Conservation (phyloP, 2,888 invertebrate genomes). For the Endotricha flammealis region DNA sequence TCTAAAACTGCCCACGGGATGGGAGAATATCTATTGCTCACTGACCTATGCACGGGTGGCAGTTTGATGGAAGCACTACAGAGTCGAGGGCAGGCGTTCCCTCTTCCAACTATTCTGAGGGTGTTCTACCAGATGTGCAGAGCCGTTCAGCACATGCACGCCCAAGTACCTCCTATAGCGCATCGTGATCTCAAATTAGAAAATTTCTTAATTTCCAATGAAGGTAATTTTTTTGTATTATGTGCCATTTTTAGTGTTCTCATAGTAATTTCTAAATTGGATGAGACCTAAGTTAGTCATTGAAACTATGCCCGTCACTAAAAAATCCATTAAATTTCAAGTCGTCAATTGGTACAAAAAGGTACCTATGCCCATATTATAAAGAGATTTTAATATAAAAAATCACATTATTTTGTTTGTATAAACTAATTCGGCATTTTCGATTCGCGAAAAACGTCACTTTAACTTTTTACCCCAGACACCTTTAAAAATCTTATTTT, state of each 20-base stretch:
- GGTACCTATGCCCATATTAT: too few species aligned
- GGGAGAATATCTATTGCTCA: constrained; percentile 93
- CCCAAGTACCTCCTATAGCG: constrained; percentile 91
- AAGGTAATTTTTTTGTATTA: constrained; percentile 76
- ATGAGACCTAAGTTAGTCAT: too few species aligned
- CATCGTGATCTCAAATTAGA: constrained; percentile 98
- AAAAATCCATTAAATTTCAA: too few species aligned
- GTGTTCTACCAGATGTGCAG: constrained; percentile 94
- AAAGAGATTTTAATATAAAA: too few species aligned
- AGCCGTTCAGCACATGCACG: constrained; percentile 96
- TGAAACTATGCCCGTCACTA: too few species aligned
- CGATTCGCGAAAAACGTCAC: too few species aligned
- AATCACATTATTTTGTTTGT: too few species aligned
- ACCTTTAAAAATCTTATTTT: constrained; percentile 10
- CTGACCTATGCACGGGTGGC: constrained; percentile 94
- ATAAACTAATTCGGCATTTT: too few species aligned
- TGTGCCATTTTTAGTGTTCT: neutral
- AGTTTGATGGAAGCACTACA: constrained; percentile 83
- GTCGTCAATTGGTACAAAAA: too few species aligned
- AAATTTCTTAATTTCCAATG: constrained; percentile 92
- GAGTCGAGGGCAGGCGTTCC: constrained; percentile 78
- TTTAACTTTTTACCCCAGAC: too few species aligned
- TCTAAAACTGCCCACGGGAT: constrained; percentile 87
- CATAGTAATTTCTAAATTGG: constrained; percentile 6
- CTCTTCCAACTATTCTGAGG: constrained; percentile 84